phyloP scores from a whole-genome alignment of 2,113 vertebrate species.

The Megaceryle torquata region DNA sequence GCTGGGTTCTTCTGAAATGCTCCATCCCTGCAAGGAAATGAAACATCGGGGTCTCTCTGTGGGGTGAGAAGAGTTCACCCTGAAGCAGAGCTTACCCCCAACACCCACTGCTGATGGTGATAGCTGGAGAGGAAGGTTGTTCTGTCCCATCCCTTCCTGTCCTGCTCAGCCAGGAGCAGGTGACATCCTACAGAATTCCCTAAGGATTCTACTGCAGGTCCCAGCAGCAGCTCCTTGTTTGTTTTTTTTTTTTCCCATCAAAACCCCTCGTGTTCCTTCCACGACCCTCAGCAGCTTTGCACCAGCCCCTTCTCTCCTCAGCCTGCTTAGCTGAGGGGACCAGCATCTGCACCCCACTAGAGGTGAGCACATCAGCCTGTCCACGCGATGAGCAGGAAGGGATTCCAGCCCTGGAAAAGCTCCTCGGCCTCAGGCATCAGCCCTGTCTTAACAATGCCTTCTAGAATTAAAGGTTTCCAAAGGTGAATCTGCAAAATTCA shows the following conservation, averaged over 20 bases:
- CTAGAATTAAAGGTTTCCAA: neutral
- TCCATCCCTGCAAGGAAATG: too few relatives aligned
- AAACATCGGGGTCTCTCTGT: neutral
- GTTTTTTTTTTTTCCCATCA: neutral
- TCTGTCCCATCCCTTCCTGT: neutral
- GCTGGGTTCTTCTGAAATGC: too few relatives aligned
- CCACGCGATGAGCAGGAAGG: fast-evolving
- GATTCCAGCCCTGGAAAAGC: neutral
- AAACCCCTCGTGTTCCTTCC: neutral
- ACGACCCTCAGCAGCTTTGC: neutral
- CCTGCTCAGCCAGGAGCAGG: neutral
- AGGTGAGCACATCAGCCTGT: neutral
- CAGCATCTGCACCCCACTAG: neutral
- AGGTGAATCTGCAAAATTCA: neutral
- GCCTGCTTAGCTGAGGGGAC: neutral
- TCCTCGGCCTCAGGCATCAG: neutral
- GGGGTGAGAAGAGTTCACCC: neutral
- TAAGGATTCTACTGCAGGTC: neutral
- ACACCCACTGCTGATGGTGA: neutral
- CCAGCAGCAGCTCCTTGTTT: neutral
- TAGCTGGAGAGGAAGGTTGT: neutral
- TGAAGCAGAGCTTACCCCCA: neutral
- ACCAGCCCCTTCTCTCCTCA: neutral
- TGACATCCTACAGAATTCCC: neutral
- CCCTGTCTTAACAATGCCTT: fast-evolving